phyloP scores from a whole-genome alignment of 35 echinoderm and acorn worm genomes.

The Lytechinus pictus region DNA sequence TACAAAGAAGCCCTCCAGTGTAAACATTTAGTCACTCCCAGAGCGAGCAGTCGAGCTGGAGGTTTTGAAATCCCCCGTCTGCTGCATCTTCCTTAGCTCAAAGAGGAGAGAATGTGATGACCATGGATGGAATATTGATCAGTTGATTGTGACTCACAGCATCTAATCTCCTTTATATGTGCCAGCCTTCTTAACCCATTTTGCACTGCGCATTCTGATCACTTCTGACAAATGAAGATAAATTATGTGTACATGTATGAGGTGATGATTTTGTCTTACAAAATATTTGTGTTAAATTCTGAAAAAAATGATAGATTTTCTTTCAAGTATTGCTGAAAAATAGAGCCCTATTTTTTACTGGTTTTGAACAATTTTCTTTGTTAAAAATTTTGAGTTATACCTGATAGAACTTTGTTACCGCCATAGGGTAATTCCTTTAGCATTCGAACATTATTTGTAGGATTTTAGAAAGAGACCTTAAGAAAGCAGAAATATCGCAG shows the following conservation, averaged over 20 bases:
- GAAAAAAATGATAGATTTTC: too few relatives aligned
- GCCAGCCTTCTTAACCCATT: conserved; percentile 12
- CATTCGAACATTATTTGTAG: too few relatives aligned
- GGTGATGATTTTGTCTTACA: not conserved
- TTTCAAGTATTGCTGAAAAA: too few relatives aligned
- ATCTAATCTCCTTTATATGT: not conserved
- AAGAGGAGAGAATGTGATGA: conserved; percentile 8
- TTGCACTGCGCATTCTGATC: not conserved
- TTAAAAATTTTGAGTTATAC: too few relatives aligned
- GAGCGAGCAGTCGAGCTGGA: not conserved
- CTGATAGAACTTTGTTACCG: too few relatives aligned
- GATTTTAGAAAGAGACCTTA: too few relatives aligned
- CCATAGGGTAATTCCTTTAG: too few relatives aligned
- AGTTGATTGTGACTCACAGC: conserved; percentile 40
- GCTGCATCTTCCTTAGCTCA: not conserved
- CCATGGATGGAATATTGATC: conserved; percentile 50
- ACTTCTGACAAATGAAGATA: not conserved
- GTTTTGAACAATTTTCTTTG: too few relatives aligned
- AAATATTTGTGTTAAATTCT: too few relatives aligned
- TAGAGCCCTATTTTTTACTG: too few relatives aligned
- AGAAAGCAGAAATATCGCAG: too few relatives aligned
- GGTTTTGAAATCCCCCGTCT: not conserved
- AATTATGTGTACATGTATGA: not conserved
- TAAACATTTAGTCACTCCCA: conserved; percentile 50
- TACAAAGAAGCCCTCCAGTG: conserved; percentile 23